phyloP scores from a whole-genome alignment of 2,797 vertebrate genomes.

The Hafferia zeledoni region DNA sequence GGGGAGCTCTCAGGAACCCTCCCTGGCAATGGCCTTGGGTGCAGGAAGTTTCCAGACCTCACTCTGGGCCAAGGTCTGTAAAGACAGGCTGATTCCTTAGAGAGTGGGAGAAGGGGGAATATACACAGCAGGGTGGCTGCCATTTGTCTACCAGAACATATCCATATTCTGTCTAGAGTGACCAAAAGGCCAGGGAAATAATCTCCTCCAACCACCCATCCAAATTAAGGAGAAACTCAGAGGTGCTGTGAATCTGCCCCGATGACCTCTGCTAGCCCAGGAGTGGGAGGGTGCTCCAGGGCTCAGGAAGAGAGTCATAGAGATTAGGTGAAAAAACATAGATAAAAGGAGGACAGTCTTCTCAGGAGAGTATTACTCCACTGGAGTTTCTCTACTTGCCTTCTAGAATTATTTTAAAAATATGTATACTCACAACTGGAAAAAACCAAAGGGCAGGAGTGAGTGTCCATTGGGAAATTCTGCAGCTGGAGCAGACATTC shows the following conservation, averaged over 20 bases:
- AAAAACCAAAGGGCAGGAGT: conserved; percentile 82
- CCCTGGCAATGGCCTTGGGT: background rate
- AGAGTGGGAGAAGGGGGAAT: background rate
- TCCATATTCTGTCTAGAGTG: background rate
- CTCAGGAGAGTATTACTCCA: background rate
- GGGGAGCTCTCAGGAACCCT: background rate
- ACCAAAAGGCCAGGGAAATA: background rate
- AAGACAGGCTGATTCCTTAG: background rate
- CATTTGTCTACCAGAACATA: background rate
- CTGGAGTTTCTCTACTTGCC: background rate
- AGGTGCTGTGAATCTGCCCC: background rate
- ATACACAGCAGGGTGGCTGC: rapidly evolving
- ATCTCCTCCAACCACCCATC: background rate
- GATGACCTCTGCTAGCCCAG: background rate
- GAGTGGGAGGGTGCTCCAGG: background rate
- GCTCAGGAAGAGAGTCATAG: background rate
- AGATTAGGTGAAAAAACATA: background rate
- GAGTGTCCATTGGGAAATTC: conserved; percentile 82
- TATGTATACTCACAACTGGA: conserved; percentile 79
- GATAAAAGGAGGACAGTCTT: background rate
- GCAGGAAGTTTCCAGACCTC: background rate
- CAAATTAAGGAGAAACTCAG: background rate
- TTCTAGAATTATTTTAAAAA: background rate
- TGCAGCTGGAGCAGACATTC: conserved; percentile 78
- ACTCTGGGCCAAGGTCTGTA: background rate